Base-by-base conservation (phyloP, 2,113 vertebrate genomes). In the Hemibagrus wyckioides region DNA sequence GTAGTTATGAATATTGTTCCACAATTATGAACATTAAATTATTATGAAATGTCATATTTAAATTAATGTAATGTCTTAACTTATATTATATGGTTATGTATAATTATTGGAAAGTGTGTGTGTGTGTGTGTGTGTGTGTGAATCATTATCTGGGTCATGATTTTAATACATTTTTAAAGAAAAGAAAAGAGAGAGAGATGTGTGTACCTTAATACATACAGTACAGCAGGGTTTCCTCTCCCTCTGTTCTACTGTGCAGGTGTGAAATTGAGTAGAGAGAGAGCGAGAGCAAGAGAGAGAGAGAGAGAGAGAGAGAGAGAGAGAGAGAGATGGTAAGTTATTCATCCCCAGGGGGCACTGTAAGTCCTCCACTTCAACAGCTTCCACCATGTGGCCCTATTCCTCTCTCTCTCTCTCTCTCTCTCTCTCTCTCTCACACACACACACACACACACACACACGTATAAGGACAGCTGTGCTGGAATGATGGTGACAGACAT, bases 291-390 rank as follows among this genome's bases (percentile, higher is more conserved):
- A 57, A 83, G 67, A 87, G 14, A 61, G 56, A 82, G 57, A 83
- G 81, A 65, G 81, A 83, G 83, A 54, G 76, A 81, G 79, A 82
- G 63, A 82, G 65, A 81, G 85, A 79, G 44, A 88, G 61, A 82
- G 85, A 84, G 73, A 71, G 61, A 84, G 23, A 59, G 48, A 85
- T 73, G 23, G 65, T 75, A 83, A 87, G 85, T 87, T 65, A 93
- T 79, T 92, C 90, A 92, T 93, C 94, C 93, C 93, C 92, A 95
- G 94, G 93, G 94, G 95, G 94, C 94, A 93, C 90, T 95, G 92
- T 94, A 94, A 93, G 92, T 92, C 94, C 94, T 94, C 88, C 89
- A 88, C 89, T 90, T 86, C 86, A 86, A 88, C 87, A 86, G n/a
- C 44, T 69, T 56, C 57, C 48, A 83, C 82, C 73, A 69, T 75